phyloP scores from a whole-genome alignment of 2,888 invertebrate species.

The Anodontia alba region DNA sequence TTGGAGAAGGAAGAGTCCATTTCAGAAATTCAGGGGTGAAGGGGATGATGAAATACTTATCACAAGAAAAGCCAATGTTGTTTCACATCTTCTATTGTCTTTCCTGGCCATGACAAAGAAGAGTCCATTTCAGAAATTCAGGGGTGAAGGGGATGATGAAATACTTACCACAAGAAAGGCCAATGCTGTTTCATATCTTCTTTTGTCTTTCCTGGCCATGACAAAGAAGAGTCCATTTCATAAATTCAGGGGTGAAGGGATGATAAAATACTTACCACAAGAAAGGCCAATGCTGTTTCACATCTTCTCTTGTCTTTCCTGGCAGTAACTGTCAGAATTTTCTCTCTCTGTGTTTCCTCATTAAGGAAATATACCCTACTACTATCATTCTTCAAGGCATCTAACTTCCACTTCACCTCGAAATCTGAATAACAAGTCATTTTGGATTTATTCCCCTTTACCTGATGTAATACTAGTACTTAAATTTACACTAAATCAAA shows the following conservation, averaged over 20 bases:
- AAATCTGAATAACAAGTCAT: too few relatives aligned
- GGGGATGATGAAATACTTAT: slow-evolving; percentile 67
- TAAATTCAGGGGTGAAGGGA: too few relatives aligned
- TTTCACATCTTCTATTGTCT: slow-evolving; percentile 65
- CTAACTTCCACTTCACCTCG: slow-evolving; percentile 74
- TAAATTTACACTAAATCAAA: too few relatives aligned
- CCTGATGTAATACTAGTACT: too few relatives aligned
- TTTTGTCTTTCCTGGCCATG: slow-evolving; percentile 57
- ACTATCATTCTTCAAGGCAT: slow-evolving; percentile 69
- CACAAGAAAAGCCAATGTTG: slow-evolving; percentile 72
- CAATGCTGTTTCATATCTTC: slow-evolving; percentile 68
- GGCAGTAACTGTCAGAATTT: slow-evolving; percentile 60
- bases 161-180: slow-evolving; percentile 74
- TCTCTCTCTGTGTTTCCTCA: slow-evolving; percentile 46
- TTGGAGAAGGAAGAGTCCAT: too few relatives aligned
- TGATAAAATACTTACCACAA: slow-evolving; percentile 64
- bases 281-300: slow-evolving; percentile 69
- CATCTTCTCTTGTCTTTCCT: slow-evolving; percentile 67
- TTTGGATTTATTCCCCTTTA: too few relatives aligned
- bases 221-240: slow-evolving; percentile 60
- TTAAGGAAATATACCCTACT: slow-evolving; percentile 71
- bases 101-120: slow-evolving; percentile 60
- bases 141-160: too few relatives aligned
- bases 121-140: too few relatives aligned
- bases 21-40: too few relatives aligned